Conservation (phyloP, 2,888 invertebrate species). For the Cremastobaeus sp. region DNA sequence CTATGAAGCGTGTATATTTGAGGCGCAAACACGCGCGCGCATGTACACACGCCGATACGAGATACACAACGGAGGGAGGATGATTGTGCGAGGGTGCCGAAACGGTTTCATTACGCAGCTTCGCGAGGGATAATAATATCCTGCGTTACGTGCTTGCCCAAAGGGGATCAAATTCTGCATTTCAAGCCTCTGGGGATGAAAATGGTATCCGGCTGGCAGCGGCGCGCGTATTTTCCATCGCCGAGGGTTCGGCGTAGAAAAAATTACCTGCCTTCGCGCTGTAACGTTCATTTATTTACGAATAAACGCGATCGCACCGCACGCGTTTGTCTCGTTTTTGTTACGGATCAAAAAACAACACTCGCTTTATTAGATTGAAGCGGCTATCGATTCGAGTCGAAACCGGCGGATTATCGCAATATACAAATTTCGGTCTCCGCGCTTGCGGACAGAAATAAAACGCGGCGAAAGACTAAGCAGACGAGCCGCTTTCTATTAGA, state of each 20-base stretch:
- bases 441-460: too few relatives aligned
- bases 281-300: conserved; percentile 55
- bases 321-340: conserved; percentile 15
- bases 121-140: conserved; percentile 74
- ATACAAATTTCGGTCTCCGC: too few relatives aligned
- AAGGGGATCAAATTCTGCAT: conserved; percentile 72
- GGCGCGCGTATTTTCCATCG: conserved; percentile 45
- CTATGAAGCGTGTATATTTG: conserved; percentile 46
- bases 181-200: conserved; percentile 67
- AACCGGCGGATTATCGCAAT: too few relatives aligned
- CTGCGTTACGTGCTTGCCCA: conserved; percentile 70
- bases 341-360: conserved; percentile 14
- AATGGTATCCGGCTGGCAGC: conserved; percentile 58
- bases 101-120: conserved; percentile 77
- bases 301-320: conserved; percentile 40
- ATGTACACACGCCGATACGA: conserved; percentile 35
- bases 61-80: conserved; percentile 66
- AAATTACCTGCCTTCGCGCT: conserved; percentile 51
- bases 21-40: conserved; percentile 46
- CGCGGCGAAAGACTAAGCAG: too few relatives aligned
- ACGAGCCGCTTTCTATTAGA: too few relatives aligned
- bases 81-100: conserved; percentile 74
- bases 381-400: too few relatives aligned
- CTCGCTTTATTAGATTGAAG: conserved; percentile 19
- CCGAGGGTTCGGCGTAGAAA: conserved; percentile 47